These are phyloP conservation scores for Aphodius sticticus DNA, from an alignment of 2,888 invertebrate genomes.

Conservation along the genomic window DNA sequence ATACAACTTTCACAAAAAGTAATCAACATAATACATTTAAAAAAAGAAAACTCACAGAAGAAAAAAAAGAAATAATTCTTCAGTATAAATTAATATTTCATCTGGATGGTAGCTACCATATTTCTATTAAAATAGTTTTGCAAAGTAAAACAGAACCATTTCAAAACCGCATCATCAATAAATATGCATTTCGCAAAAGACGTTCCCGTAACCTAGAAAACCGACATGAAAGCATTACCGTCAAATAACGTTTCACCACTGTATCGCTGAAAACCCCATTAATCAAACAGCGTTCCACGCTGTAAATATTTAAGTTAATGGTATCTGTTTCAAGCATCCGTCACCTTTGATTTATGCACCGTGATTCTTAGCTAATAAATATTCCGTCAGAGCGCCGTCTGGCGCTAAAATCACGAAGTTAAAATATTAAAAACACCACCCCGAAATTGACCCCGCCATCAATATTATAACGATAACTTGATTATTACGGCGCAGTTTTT, in stretches of 20 bases:
- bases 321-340: not conserved
- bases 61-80: too few species aligned
- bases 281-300: not conserved
- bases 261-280: not conserved
- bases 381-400: not conserved
- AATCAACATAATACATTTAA: too few species aligned
- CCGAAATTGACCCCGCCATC: not conserved
- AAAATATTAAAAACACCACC: not conserved
- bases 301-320: slow-evolving; percentile 4
- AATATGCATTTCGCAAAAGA: not conserved
- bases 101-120: too few species aligned
- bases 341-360: slow-evolving; percentile 4
- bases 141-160: too few species aligned
- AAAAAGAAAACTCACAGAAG: too few species aligned
- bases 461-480: not conserved
- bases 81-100: too few species aligned
- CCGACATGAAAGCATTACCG: not conserved
- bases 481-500: not conserved
- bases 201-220: not conserved
- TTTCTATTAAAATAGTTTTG: too few species aligned
- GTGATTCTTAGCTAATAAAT: not conserved
- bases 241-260: not conserved
- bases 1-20: too few species aligned
- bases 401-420: not conserved
- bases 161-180: not conserved